Conservation (phyloP, 2,888 invertebrate genomes). For the Polietes domitor region DNA sequence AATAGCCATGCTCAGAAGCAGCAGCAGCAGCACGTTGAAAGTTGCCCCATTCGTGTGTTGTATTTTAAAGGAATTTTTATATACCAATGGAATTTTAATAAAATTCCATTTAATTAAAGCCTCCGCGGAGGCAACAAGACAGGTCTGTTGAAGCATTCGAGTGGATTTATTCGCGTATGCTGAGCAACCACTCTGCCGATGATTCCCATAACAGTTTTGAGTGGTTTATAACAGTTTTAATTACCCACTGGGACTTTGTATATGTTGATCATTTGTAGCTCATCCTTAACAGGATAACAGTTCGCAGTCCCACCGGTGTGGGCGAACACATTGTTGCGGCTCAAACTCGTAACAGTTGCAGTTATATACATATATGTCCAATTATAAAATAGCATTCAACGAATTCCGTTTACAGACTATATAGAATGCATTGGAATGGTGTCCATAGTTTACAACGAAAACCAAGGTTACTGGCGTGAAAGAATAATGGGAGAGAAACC, state of each 20-base stretch:
- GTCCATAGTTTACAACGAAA: too few relatives aligned
- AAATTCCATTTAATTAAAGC: slow-evolving; percentile 29
- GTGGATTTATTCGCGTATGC: neutral
- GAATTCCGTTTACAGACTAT: too few relatives aligned
- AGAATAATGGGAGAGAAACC: too few relatives aligned
- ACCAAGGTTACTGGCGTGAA: too few relatives aligned
- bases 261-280: neutral
- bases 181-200: neutral
- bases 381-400: too few relatives aligned
- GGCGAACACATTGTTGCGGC: too few relatives aligned
- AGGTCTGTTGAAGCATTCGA: neutral
- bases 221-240: slow-evolving; percentile 14
- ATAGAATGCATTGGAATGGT: too few relatives aligned
- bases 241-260: slow-evolving; percentile 13
- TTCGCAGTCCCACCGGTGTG: too few relatives aligned
- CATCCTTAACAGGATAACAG: neutral
- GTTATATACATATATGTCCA: too few relatives aligned
- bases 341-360: too few relatives aligned
- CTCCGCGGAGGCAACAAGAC: neutral
- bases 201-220: neutral
- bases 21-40: neutral
- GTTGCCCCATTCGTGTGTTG: neutral
- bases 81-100: slow-evolving; percentile 31
- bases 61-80: slow-evolving; percentile 17
- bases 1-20: slow-evolving; percentile 24